These are phyloP conservation scores for Mystacornis crossleyi DNA, from an alignment of 2,113 vertebrate species.

Conservation along the genomic window DNA sequence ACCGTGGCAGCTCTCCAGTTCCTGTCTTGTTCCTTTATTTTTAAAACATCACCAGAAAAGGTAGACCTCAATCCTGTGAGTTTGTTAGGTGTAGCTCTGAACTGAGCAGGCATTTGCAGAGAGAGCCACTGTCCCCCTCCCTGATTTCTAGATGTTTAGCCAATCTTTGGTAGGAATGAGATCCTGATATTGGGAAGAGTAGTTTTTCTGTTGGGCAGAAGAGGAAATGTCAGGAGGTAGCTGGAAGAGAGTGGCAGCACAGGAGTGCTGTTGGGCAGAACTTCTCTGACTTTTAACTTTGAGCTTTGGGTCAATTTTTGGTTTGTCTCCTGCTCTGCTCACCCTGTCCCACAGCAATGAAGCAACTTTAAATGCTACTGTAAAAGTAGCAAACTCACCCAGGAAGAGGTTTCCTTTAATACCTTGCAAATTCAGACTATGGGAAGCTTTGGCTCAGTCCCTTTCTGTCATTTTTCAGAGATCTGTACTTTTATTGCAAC, in stretches of 20 bases:
- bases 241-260: background rate
- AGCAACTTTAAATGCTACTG: background rate
- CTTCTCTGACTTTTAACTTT: background rate
- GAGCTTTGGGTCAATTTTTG: background rate
- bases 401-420: background rate
- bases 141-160: background rate
- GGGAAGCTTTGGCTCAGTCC: background rate
- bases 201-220: background rate
- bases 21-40: background rate
- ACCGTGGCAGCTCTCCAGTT: background rate
- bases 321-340: background rate
- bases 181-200: background rate
- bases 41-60: background rate
- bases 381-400: background rate
- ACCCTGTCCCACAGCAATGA: background rate
- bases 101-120: background rate
- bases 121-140: background rate
- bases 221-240: background rate
- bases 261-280: background rate
- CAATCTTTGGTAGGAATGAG: background rate
- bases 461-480: background rate
- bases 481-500: background rate
- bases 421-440: background rate
- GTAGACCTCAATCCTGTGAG: fast-evolving
- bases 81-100: background rate